These are phyloP conservation scores for Diachasmimorpha longicaudata DNA, from an alignment of 1,140 invertebrate species.

Conservation along the genomic window DNA sequence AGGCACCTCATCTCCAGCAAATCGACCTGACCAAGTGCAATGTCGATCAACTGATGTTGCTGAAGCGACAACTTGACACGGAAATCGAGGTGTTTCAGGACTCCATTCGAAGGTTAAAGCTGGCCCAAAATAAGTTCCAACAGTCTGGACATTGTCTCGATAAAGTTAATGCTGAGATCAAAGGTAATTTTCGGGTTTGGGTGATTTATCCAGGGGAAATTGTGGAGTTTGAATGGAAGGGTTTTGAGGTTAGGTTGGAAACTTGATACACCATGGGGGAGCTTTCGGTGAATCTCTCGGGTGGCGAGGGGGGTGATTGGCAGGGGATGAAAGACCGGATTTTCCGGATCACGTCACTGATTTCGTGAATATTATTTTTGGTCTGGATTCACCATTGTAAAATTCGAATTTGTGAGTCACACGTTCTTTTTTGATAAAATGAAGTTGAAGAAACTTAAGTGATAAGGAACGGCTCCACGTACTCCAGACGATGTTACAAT, in stretches of 20 bases:
- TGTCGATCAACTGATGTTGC: conserved; percentile 77
- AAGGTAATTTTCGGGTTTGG: conserved; percentile 61
- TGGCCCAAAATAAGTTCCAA: conserved; percentile 88
- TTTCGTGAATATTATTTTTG: too few species aligned
- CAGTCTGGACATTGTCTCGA: conserved; percentile 86
- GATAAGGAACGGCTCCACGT: too few species aligned
- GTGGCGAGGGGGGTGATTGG: too few species aligned
- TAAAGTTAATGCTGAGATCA: conserved; percentile 74
- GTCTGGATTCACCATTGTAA: too few species aligned
- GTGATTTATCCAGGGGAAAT: not conserved
- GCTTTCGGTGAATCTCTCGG: too few species aligned
- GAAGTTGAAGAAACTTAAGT: too few species aligned
- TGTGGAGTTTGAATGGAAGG: too few species aligned
- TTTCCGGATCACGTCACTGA: too few species aligned
- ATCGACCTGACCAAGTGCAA: conserved; percentile 80
- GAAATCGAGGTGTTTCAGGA: conserved; percentile 87
- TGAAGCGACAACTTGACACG: conserved; percentile 87
- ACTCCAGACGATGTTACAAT: too few species aligned
- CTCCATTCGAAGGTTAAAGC: conserved; percentile 86
- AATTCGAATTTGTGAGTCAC: too few species aligned
- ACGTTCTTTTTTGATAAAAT: too few species aligned
- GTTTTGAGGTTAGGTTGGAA: conserved; percentile 42
- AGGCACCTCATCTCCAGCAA: conserved; percentile 70
- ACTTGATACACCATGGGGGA: not conserved
- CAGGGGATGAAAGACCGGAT: too few species aligned